Evolutionary conservation across 2,888 invertebrate species (phyloP).

Genomic region (Cylindroiulus punctatus): DNA sequence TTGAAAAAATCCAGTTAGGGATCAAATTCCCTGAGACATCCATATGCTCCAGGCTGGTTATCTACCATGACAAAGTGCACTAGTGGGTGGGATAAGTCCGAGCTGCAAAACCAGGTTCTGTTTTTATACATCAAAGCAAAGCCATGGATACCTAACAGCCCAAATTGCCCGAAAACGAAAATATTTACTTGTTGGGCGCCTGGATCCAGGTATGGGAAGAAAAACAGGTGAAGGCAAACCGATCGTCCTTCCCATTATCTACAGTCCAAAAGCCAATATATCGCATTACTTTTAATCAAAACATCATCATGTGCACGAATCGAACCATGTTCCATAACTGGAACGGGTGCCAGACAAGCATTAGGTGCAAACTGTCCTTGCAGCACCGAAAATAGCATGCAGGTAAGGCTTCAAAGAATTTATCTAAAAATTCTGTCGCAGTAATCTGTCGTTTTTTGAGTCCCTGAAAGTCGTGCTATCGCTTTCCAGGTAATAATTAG

Average conservation of each 20-base stretch:
- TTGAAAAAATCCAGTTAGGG: no score
- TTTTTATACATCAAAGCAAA: no score
- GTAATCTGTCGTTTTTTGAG: background rate
- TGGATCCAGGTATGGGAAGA: background rate
- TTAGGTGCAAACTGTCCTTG: background rate
- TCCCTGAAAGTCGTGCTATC: background rate
- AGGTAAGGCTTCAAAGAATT: background rate
- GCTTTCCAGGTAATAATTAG: background rate
- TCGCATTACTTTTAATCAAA: background rate
- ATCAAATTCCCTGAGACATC: no score
- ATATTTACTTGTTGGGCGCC: background rate
- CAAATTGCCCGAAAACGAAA: background rate
- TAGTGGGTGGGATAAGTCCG: no score
- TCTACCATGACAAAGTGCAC: no score
- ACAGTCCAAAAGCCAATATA: constrained; percentile 10
- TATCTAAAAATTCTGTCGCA: background rate
- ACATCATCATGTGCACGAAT: background rate
- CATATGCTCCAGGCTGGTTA: no score
- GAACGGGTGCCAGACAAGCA: background rate
- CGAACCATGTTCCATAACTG: background rate
- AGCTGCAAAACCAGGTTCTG: no score
- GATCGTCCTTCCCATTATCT: constrained; percentile 3
- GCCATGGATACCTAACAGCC: background rate
- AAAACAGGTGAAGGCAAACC: constrained; percentile 26
- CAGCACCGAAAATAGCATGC: background rate